A percentile compares a stretch with the other conserved stretches of the same genome.
phyloP scores from a whole-genome alignment of 1,140 invertebrate species.

The Drosophila pectinifera region DNA sequence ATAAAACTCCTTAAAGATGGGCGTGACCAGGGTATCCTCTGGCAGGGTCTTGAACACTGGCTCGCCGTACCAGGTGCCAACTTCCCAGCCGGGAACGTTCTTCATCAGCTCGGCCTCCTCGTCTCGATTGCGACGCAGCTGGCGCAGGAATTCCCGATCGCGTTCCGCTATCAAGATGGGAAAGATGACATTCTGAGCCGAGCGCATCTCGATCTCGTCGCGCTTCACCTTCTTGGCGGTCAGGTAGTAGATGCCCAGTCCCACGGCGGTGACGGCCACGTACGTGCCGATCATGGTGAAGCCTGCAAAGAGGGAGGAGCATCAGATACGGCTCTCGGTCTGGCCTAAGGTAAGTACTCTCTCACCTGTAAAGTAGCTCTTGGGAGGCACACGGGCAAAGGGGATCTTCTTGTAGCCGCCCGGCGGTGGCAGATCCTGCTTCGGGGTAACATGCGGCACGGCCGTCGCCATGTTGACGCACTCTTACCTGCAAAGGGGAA shows the following conservation, averaged over 20 bases:
- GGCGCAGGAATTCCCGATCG: conserved; percentile 93
- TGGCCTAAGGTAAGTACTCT: too few relatives aligned
- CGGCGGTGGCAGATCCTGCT: conserved; percentile 94
- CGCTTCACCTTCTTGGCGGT: conserved; percentile 86
- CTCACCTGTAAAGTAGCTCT: conserved; percentile 89
- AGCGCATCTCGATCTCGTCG: conserved; percentile 90
- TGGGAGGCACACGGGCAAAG: conserved; percentile 90
- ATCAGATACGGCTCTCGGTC: not conserved
- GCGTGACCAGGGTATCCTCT: conserved; percentile 87
- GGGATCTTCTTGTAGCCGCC: conserved; percentile 92
- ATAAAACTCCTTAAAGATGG: conserved; percentile 89
- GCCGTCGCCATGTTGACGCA: conserved; percentile 70
- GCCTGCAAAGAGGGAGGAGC: conserved; percentile 80
- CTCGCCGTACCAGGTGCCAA: conserved; percentile 94
- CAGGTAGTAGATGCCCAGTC: conserved; percentile 87
- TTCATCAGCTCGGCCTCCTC: conserved; percentile 94
- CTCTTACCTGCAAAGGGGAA: conserved; percentile 21
- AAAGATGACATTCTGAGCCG: conserved; percentile 89
- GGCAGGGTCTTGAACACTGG: conserved; percentile 89
- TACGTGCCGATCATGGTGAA: conserved; percentile 87
- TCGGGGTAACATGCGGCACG: conserved; percentile 73
- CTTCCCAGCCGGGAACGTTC: conserved; percentile 94
- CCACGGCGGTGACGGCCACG: conserved; percentile 87
- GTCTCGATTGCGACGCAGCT: conserved; percentile 92
- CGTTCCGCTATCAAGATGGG: conserved; percentile 92